These are phyloP conservation scores for Pomacea maculata DNA, from an alignment of 1,140 invertebrate genomes.

Conservation along the genomic window DNA sequence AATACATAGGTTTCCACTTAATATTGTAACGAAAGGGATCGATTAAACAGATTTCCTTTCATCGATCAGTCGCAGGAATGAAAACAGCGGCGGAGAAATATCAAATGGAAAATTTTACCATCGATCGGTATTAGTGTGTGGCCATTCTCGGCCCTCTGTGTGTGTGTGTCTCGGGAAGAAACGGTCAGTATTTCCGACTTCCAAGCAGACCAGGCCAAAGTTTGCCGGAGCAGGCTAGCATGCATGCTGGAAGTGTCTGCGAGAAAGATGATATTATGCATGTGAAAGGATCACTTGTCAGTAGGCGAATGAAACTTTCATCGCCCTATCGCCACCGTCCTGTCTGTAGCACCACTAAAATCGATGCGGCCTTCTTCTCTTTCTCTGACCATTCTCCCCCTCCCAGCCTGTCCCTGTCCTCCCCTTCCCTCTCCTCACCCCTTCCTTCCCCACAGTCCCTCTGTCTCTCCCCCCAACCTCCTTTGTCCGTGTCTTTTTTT, in stretches of 20 bases:
- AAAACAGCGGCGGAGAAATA: too few species aligned
- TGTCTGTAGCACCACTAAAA: not conserved
- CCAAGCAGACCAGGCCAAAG: too few species aligned
- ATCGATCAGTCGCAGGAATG: too few species aligned
- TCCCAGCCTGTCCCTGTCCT: not conserved
- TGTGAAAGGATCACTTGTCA: conserved; percentile 15
- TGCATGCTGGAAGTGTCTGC: too few species aligned
- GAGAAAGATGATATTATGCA: conserved; percentile 5
- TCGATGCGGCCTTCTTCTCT: too few species aligned
- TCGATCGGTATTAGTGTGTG: too few species aligned
- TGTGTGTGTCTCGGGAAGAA: too few species aligned
- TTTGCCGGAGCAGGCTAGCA: too few species aligned
- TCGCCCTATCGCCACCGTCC: not conserved
- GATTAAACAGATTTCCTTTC: not conserved
- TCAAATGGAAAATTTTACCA: too few species aligned
- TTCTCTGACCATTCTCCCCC: not conserved
- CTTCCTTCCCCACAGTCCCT: not conserved
- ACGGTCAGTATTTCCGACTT: too few species aligned
- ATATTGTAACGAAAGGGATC: not conserved
- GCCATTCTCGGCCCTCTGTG: too few species aligned
- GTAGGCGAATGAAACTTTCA: conserved; percentile 12
- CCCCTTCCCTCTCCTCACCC: not conserved
- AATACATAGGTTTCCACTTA: not conserved
- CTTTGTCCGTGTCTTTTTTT: not conserved
- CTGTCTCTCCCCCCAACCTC: not conserved